Percentiles rank a stretch among this genome's conserved stretches.
These are phyloP conservation scores for Chloroceryle amazona DNA, from an alignment of 2,797 vertebrate species.

Conservation along the genomic window DNA sequence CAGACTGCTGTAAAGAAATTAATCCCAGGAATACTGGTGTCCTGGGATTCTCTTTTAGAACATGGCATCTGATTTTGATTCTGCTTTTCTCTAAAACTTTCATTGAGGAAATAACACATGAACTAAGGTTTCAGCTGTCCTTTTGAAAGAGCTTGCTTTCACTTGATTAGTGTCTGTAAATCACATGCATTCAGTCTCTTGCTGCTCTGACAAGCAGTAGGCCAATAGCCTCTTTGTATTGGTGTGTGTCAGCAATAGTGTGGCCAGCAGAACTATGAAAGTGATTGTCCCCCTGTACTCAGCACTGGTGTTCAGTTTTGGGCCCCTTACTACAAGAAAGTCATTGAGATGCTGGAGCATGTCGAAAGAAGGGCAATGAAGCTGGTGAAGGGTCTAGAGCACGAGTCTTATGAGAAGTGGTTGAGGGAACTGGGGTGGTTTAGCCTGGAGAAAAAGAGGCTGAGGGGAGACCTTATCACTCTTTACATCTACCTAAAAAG, in stretches of 20 bases:
- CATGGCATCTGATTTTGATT: neutral
- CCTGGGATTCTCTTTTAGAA: neutral
- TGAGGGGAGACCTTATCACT: neutral
- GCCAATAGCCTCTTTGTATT: neutral
- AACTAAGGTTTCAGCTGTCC: neutral
- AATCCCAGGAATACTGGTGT: neutral
- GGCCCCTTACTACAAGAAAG: neutral
- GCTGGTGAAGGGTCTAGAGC: neutral
- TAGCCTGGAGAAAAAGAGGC: neutral
- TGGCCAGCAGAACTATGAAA: neutral
- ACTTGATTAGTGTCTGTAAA: neutral
- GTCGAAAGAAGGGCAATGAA: neutral
- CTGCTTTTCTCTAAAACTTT: neutral
- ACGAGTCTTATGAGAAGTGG: neutral
- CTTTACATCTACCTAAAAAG: neutral
- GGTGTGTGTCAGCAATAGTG: neutral
- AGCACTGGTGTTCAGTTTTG: neutral
- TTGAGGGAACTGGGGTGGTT: neutral
- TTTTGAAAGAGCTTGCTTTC: neutral
- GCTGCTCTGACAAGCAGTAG: neutral
- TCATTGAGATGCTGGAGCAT: neutral
- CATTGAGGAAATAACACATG: neutral
- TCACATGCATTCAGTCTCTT: neutral
- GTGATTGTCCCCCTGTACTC: neutral
- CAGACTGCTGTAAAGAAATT: neutral